These are phyloP conservation scores for Macroramphosus scolopax DNA, from an alignment of 2,797 vertebrate species.

Conservation along the genomic window DNA sequence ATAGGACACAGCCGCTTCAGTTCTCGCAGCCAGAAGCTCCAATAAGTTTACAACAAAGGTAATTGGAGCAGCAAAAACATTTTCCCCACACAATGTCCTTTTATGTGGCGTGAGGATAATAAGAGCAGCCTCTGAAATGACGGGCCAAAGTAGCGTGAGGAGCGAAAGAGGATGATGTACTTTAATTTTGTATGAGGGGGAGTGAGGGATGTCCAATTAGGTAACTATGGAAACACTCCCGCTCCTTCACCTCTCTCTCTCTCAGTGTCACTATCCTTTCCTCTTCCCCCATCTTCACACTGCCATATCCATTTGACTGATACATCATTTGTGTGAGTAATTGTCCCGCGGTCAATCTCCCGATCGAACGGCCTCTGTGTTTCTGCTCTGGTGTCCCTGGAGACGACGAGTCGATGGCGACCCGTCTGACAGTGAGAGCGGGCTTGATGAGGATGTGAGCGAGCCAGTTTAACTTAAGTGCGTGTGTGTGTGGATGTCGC, in stretches of 20 bases:
- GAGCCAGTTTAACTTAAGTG: not conserved
- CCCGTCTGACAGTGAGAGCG: constrained; percentile 45
- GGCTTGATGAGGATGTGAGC: constrained; percentile 27
- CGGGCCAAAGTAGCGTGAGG: constrained; percentile 25
- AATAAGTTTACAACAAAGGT: constrained; percentile 59
- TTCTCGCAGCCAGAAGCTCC: constrained; percentile 51
- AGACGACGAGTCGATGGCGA: constrained; percentile 35
- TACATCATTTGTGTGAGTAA: constrained; percentile 49
- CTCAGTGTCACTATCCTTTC: constrained; percentile 1
- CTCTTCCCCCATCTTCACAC: constrained; percentile 7
- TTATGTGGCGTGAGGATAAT: constrained; percentile 36
- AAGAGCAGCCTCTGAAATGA: constrained; percentile 47
- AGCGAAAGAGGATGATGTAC: constrained; percentile 29
- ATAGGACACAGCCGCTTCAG: constrained; percentile 50
- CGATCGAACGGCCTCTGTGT: constrained; percentile 24
- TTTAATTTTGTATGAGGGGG: constrained; percentile 37
- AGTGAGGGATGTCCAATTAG: constrained; percentile 40
- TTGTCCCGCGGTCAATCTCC: constrained; percentile 57
- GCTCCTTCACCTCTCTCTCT: constrained; percentile 22
- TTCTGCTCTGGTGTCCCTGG: constrained; percentile 22
- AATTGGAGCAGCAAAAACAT: constrained; percentile 48
- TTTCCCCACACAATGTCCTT: constrained; percentile 34
- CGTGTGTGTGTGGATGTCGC: constrained; percentile 20
- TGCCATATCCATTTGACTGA: not conserved
- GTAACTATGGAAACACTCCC: constrained; percentile 56